A percentile compares a stretch with the other conserved stretches of the same genome.
Conservation (phyloP, 2,888 invertebrate genomes). For the Mesorhabditis spiculigera region DNA sequence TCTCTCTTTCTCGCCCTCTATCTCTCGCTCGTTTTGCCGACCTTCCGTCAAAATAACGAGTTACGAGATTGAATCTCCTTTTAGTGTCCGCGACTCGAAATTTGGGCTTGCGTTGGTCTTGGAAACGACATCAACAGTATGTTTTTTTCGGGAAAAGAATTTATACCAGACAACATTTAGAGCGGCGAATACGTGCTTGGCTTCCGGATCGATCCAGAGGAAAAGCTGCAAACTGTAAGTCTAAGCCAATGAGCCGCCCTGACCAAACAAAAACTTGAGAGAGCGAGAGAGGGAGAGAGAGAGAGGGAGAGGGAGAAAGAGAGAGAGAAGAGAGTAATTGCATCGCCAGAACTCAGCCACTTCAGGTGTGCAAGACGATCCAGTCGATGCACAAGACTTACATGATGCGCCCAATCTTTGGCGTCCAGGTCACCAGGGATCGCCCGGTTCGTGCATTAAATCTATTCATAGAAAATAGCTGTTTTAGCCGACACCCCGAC, state of each 20-base stretch:
- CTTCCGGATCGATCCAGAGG: conserved; percentile 85
- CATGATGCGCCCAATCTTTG: conserved; percentile 82
- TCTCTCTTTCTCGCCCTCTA: no score
- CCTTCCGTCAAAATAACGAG: no score
- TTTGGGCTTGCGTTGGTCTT: conserved; percentile 92
- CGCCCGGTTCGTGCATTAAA: conserved; percentile 18
- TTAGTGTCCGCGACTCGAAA: conserved; percentile 73
- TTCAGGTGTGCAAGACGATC: conserved; percentile 19
- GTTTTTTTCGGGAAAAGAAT: conserved; percentile 12
- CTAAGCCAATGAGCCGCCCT: no score
- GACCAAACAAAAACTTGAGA: no score
- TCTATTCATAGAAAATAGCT: no score
- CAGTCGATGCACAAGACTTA: conserved; percentile 77
- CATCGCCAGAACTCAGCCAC: no score
- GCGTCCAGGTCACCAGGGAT: conserved; percentile 69
- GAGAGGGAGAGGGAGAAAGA: no score
- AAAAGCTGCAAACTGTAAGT: conserved; percentile 68
- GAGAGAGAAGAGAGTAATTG: no score
- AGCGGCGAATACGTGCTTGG: conserved; percentile 76
- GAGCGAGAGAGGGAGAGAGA: no score
- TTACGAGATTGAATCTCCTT: conserved; percentile 28
- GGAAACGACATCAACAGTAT: conserved; percentile 70
- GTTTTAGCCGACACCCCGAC: conserved; percentile 3
- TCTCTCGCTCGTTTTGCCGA: neutral
- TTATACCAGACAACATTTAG: conserved; percentile 44